A percentile compares a stretch with the other conserved stretches of the same genome.
Conservation (phyloP, 2,888 invertebrate species). For the Callimorpha dominula region DNA sequence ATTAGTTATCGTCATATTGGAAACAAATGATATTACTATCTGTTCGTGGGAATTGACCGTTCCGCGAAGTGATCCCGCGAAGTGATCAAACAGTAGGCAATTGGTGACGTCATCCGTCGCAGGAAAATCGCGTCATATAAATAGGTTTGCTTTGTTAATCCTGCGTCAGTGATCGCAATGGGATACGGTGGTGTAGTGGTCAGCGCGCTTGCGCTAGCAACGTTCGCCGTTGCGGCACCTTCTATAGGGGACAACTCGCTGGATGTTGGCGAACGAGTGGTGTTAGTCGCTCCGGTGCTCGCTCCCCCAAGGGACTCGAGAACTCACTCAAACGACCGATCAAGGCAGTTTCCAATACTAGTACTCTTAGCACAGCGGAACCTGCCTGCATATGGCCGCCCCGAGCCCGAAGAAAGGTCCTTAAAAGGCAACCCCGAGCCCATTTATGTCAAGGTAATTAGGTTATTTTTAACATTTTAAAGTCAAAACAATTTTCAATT, state of each 20-base stretch:
- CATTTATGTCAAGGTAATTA: constrained; percentile 78
- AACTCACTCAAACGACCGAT: constrained; percentile 69
- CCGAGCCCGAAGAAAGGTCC: constrained; percentile 73
- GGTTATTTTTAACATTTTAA: constrained; percentile 10
- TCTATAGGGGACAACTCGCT: constrained; percentile 73
- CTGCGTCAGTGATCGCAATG: constrained; percentile 80
- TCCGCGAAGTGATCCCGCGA: constrained; percentile 63
- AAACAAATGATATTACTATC: constrained; percentile 36
- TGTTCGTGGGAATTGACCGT: constrained; percentile 61
- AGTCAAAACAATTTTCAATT: not conserved
- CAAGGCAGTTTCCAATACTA: constrained; percentile 79
- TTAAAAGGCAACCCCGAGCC: constrained; percentile 68
- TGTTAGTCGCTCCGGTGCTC: constrained; percentile 77
- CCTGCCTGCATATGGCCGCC: constrained; percentile 51
- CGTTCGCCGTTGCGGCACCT: constrained; percentile 64
- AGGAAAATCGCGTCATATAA: constrained; percentile 77
- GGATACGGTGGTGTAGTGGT: constrained; percentile 72
- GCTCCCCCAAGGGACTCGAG: constrained; percentile 78
- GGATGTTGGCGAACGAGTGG: constrained; percentile 71
- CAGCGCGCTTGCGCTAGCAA: constrained; percentile 68
- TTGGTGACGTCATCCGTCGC: constrained; percentile 69
- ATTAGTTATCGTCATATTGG: constrained; percentile 38
- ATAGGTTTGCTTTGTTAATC: constrained; percentile 75
- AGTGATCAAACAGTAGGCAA: constrained; percentile 45
- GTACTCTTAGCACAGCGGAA: constrained; percentile 71